phyloP scores from a whole-genome alignment of 2,888 invertebrate species.

The Syrista parreyssii region DNA sequence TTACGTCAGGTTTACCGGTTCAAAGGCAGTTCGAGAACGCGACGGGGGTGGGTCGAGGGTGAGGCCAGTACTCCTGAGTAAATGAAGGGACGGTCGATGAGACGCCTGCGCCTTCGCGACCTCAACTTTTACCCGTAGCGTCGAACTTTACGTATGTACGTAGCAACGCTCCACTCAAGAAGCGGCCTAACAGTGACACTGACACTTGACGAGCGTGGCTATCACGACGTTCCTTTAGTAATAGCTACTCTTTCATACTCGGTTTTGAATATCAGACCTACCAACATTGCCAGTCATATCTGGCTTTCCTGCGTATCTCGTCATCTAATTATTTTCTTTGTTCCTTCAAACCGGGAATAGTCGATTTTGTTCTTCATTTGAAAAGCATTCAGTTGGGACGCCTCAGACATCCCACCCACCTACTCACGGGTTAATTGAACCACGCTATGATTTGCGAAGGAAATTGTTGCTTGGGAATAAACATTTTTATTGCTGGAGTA shows the following conservation, averaged over 20 bases:
- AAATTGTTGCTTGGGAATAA: background rate
- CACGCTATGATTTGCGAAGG: background rate
- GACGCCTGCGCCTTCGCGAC: constrained; percentile 34
- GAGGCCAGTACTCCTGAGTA: background rate
- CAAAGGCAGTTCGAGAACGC: constrained; percentile 29
- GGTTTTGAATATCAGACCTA: background rate
- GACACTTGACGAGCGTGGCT: background rate
- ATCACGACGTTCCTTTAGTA: background rate
- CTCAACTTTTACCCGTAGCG: constrained; percentile 15
- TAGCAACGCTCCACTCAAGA: background rate
- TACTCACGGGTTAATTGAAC: background rate
- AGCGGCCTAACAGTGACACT: background rate
- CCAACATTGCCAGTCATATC: background rate
- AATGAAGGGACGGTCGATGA: constrained; percentile 23
- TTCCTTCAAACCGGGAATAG: background rate
- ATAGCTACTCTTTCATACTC: background rate
- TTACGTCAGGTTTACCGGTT: constrained; percentile 31
- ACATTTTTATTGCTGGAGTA: background rate
- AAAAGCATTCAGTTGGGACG: no score
- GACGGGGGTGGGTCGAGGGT: background rate
- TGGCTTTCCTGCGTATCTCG: background rate
- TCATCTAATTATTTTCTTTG: background rate
- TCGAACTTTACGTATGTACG: background rate
- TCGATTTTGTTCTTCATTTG: no score
- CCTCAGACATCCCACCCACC: no score